phyloP scores from a whole-genome alignment of 1,140 invertebrate species.

The Nephotettix cincticeps region DNA sequence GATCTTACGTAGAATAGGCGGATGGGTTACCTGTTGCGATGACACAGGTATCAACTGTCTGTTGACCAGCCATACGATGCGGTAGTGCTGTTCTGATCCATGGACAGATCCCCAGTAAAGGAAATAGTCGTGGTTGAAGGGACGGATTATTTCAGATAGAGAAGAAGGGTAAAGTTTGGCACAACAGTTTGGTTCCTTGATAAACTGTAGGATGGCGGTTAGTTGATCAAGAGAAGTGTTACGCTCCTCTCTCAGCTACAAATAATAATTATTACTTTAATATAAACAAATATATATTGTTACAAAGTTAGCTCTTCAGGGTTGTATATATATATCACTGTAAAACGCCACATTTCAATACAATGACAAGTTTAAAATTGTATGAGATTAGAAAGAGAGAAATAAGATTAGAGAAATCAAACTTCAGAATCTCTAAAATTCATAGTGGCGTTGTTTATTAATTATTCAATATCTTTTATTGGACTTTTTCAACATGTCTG shows the following conservation, averaged over 20 bases:
- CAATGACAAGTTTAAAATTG: too few relatives aligned
- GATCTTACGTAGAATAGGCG: too few relatives aligned
- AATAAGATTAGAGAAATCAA: too few relatives aligned
- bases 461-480: too few relatives aligned
- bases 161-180: slow-evolving; percentile 51
- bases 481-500: too few relatives aligned
- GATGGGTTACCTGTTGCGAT: slow-evolving; percentile 45
- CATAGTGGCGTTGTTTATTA: too few relatives aligned
- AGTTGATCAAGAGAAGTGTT: slow-evolving; percentile 53
- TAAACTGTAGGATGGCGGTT: slow-evolving; percentile 50
- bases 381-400: too few relatives aligned
- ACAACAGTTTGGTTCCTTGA: slow-evolving; percentile 52
- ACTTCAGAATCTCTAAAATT: too few relatives aligned
- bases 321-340: too few relatives aligned
- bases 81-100: slow-evolving; percentile 42
- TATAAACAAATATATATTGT: not conserved
- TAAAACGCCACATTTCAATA: too few relatives aligned
- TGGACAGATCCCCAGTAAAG: slow-evolving; percentile 62
- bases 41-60: slow-evolving; percentile 44
- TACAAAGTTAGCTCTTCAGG: not conserved
- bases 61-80: slow-evolving; percentile 45
- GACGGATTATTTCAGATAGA: slow-evolving; percentile 53
- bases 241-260: slow-evolving; percentile 52
- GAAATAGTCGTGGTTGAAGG: slow-evolving; percentile 61
- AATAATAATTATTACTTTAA: slow-evolving; percentile 23